These are phyloP conservation scores for Hippocampus zosterae DNA, from an alignment of 2,113 vertebrate species.

Conservation along the genomic window DNA sequence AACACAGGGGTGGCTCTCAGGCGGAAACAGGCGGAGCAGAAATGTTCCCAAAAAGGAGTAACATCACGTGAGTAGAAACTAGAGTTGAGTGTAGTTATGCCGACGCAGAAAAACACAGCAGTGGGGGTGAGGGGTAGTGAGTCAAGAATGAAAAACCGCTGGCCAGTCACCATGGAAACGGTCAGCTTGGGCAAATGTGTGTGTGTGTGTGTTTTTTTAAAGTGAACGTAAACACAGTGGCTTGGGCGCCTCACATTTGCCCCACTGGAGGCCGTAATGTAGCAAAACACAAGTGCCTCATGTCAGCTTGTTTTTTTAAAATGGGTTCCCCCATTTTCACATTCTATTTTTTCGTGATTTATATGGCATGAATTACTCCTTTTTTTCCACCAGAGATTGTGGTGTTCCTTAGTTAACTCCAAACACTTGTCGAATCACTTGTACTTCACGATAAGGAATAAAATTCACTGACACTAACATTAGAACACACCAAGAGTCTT, in stretches of 20 bases:
- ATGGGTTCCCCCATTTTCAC: constrained; percentile 1
- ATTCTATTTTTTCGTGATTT: not conserved
- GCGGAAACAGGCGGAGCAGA: constrained; percentile 51
- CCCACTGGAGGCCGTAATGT: constrained; percentile 11
- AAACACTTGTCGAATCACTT: no score
- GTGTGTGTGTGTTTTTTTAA: constrained; percentile 41
- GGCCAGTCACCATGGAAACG: constrained; percentile 60
- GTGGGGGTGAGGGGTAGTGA: constrained; percentile 42
- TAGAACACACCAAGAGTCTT: not conserved
- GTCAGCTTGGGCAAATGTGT: constrained; percentile 42
- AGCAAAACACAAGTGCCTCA: constrained; percentile 9
- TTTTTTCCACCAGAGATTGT: not conserved
- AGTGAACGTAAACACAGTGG: constrained; percentile 44
- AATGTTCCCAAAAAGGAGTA: constrained; percentile 32
- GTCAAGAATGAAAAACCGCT: constrained; percentile 43
- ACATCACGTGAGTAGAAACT: constrained; percentile 42
- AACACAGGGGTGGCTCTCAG: constrained; percentile 37
- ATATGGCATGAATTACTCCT: no score
- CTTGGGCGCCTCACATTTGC: constrained; percentile 10
- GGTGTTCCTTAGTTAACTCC: not conserved
- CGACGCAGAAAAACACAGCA: constrained; percentile 16
- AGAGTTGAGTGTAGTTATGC: constrained; percentile 45
- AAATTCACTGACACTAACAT: no score
- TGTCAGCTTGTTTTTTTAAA: not conserved
- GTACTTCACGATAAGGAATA: no score